Conservation (phyloP, 2,797 vertebrate species). For the Sardinella longiceps region DNA sequence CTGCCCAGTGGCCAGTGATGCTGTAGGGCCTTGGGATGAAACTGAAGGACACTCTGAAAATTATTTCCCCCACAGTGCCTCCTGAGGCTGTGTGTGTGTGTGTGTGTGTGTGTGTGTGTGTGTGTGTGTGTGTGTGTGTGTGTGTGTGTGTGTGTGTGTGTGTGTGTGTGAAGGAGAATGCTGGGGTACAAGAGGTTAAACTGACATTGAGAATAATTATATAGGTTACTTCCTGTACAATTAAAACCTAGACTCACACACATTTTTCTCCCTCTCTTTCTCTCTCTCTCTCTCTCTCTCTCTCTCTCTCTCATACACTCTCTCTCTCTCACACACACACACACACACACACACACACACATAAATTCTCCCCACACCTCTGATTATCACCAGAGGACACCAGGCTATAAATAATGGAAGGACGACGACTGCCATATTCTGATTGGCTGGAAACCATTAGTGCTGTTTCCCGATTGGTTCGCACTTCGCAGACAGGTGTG, state of each 20-base stretch:
- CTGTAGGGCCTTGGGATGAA: background rate
- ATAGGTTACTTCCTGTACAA: background rate
- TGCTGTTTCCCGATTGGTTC: background rate
- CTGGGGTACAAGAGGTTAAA: background rate
- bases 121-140: background rate
- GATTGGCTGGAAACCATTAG: background rate
- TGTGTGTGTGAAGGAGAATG: background rate
- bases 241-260: no score
- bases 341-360: background rate
- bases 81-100: background rate
- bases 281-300: background rate
- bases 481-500: background rate
- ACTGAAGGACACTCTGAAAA: background rate
- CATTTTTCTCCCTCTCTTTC: no score
- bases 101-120: conserved; percentile 12
- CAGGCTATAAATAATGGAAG: background rate
- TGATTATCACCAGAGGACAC: background rate
- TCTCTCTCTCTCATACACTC: background rate
- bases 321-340: background rate
- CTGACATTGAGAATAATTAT: background rate
- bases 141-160: background rate
- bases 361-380: background rate
- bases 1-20: background rate
- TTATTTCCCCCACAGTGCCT: no score
- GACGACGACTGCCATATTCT: background rate